Base-by-base conservation (phyloP, 37 sponge, comb jelly and placozoan genomes). In the Amphimedon queenslandica region DNA sequence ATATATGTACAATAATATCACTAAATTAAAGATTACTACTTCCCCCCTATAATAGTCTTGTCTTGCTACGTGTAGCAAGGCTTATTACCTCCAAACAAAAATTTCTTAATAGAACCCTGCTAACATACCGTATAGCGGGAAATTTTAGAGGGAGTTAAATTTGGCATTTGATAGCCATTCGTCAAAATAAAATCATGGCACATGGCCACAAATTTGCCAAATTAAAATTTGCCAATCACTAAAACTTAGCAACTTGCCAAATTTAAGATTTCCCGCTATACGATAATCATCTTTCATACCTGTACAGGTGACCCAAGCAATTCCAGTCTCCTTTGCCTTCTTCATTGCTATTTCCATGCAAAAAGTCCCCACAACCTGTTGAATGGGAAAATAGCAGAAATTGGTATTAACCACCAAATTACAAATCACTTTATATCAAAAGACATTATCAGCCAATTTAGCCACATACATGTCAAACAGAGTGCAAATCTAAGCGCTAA, bases 301-400 rank as follows among this genome's bases (percentile, higher is more conserved):
- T 80, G 67, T 88, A 42, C 87, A 84, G 66, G 89, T 88, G 16
- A 96, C 93, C 87, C 90, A 89, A 34, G 80, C 93, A 58, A 91
- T 82, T 33, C 96, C 96, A 1, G 66, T 69, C 23, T 82, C 66
- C 57, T 85, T 91, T 42, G 90, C 93, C 63, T 96, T 96, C 69
- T 77, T 37, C 58, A 96, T 92, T 1, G 96, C 96, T 31, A 89
- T 63, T 10, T 96, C 86, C 92, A 96, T 96, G 35, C 90, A 86
- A 43, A 83, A 88, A 28, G 47, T 82, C 1, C 90, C 92, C 27
- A 86, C 84, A 37, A 86, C 86, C 93, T 93, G 53, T 47, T 47
- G 8, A 47, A n/a, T n/a, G n/a, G n/a, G n/a, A 60, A 13, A 65
- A 21, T 34, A 51, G 24, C 11, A 57, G 8, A 60, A 27, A 61